Evolutionary conservation across 2,888 invertebrate species (phyloP).

Genomic region (Tanytarsus gracilentus): DNA sequence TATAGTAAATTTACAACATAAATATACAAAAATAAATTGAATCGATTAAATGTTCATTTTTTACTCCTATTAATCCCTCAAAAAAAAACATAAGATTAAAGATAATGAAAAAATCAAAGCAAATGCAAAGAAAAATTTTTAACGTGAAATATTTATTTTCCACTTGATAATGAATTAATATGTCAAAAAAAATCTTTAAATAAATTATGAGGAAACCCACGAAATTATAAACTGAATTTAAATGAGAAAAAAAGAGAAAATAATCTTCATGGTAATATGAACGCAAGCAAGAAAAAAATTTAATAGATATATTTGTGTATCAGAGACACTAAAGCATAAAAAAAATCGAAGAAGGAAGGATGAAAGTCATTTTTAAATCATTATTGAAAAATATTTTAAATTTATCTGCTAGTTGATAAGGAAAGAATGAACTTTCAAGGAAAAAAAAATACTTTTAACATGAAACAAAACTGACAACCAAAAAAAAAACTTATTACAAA

Average conservation of each 20-base stretch:
- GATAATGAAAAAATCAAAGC: slow-evolving; percentile 1
- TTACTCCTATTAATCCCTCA: not conserved
- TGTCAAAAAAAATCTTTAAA: slow-evolving; percentile 6
- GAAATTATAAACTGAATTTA: not conserved
- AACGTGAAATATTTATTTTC: not conserved
- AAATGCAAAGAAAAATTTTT: slow-evolving; percentile 8
- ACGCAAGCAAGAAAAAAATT: slow-evolving; percentile 13
- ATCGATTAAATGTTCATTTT: slow-evolving; percentile 23
- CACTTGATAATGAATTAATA: slow-evolving; percentile 3
- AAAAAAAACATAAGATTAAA: not conserved
- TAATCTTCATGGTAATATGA: not conserved
- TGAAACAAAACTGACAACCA: not conserved
- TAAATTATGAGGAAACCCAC: not conserved
- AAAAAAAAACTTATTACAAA: slow-evolving; percentile 12
- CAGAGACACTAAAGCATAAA: not conserved
- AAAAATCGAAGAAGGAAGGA: slow-evolving; percentile 12
- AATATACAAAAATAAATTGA: not conserved
- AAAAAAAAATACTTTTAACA: slow-evolving; percentile 19
- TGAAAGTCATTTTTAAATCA: slow-evolving; percentile 27
- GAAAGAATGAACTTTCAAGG: slow-evolving; percentile 9
- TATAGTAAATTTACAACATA: too few species aligned
- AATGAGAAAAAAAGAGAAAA: not conserved
- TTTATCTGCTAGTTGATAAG: slow-evolving; percentile 27
- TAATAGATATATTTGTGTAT: slow-evolving; percentile 27
- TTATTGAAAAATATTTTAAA: slow-evolving; percentile 29